phyloP scores from a whole-genome alignment of 1,140 invertebrate genomes.

The Achroia grisella region DNA sequence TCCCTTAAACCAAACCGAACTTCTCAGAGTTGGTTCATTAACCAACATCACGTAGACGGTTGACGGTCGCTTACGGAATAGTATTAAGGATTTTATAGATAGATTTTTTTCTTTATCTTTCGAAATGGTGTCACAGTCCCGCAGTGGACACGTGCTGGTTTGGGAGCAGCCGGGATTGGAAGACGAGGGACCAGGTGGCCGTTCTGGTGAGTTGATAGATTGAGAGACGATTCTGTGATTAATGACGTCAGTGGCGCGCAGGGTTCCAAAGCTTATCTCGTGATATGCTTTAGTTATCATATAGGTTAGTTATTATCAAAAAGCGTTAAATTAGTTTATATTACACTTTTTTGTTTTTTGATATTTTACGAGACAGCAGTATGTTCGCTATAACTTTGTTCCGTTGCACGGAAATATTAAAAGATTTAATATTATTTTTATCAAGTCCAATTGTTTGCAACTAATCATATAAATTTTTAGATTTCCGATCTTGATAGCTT shows the following conservation, averaged over 20 bases:
- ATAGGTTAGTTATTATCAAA: not conserved
- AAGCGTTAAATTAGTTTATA: not conserved
- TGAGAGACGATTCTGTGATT: no score
- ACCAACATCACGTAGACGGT: constrained; percentile 50
- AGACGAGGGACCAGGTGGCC: constrained; percentile 56
- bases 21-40: constrained; percentile 23
- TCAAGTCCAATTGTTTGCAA: no score
- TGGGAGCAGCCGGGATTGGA: constrained; percentile 81
- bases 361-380: not conserved
- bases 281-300: not conserved
- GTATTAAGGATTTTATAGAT: constrained; percentile 9
- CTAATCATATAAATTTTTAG: no score
- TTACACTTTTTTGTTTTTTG: no score
- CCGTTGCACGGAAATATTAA: not conserved
- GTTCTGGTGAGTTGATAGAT: constrained; percentile 33
- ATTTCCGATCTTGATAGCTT: no score
- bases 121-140: constrained; percentile 51
- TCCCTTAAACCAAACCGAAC: constrained; percentile 20
- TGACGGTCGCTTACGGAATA: not conserved
- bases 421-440: no score
- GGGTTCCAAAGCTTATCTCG: not conserved
- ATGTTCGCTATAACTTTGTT: not conserved
- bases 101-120: constrained; percentile 5
- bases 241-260: no score
- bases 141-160: constrained; percentile 79